Evolutionary conservation across 2,888 invertebrate species (phyloP).

Genomic region (Leucania comma): DNA sequence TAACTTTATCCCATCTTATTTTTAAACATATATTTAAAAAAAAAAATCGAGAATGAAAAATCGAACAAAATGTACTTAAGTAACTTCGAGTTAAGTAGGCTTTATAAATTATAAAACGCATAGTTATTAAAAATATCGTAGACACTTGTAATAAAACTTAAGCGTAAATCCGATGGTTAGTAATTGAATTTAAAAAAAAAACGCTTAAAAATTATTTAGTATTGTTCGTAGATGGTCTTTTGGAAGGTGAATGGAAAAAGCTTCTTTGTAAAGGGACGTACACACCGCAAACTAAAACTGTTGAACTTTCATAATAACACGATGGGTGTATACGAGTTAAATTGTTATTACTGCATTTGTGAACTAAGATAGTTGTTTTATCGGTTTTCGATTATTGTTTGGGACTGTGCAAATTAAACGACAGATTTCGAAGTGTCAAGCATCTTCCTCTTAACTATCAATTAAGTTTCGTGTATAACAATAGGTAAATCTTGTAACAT

Average conservation of each 20-base stretch:
- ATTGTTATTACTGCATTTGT: constrained; percentile 81
- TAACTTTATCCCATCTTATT: constrained; percentile 84
- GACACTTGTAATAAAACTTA: constrained; percentile 83
- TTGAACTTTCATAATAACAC: constrained; percentile 63
- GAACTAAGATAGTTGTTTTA: constrained; percentile 74
- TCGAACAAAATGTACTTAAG: constrained; percentile 91
- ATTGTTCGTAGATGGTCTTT: constrained; percentile 77
- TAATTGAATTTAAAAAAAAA: constrained; percentile 85
- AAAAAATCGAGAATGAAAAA: constrained; percentile 82
- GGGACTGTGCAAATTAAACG: constrained; percentile 81
- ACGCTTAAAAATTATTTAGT: constrained; percentile 86
- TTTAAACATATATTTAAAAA: constrained; percentile 73
- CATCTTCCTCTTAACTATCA: constrained; percentile 72
- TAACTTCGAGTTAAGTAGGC: constrained; percentile 89
- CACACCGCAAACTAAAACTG: constrained; percentile 69
- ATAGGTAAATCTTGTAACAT: constrained; percentile 82
- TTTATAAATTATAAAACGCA: constrained; percentile 90
- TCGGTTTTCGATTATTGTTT: constrained; percentile 73
- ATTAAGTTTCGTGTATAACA: constrained; percentile 81
- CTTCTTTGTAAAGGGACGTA: constrained; percentile 72
- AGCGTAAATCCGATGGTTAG: constrained; percentile 84
- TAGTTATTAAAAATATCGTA: constrained; percentile 86
- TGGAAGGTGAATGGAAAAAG: constrained; percentile 62
- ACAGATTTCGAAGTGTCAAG: constrained; percentile 66
- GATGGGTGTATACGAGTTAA: constrained; percentile 86